phyloP scores from a whole-genome alignment of 2,888 invertebrate genomes.

The Melolontha melolontha region DNA sequence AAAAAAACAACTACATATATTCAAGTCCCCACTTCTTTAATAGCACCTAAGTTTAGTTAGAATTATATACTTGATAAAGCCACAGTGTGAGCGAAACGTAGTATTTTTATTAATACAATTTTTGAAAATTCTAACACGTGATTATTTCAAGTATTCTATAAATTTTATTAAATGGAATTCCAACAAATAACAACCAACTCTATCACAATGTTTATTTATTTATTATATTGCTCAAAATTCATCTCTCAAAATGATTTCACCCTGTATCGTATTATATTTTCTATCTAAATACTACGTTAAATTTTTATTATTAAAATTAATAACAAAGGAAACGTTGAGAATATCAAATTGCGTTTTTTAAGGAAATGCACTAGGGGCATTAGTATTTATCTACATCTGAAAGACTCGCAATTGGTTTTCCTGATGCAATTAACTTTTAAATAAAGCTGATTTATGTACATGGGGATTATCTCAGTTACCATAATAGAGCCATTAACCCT shows the following conservation, averaged over 20 bases:
- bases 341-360: conserved; percentile 8
- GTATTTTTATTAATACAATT: too few relatives aligned
- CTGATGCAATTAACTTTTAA: conserved; percentile 45
- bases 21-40: too few relatives aligned
- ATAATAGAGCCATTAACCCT: conserved; percentile 46
- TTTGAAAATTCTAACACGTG: too few relatives aligned
- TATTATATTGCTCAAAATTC: background rate
- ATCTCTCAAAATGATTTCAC: background rate
- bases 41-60: too few relatives aligned
- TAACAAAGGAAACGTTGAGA: background rate
- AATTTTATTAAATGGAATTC: too few relatives aligned
- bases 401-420: conserved; percentile 38
- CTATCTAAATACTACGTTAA: too few relatives aligned
- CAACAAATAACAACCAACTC: too few relatives aligned
- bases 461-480: conserved; percentile 43
- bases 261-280: too few relatives aligned
- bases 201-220: background rate
- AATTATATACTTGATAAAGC: too few relatives aligned
- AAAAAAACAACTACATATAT: too few relatives aligned
- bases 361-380: conserved; percentile 3
- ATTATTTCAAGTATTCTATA: too few relatives aligned
- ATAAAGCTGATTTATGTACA: conserved; percentile 41
- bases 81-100: too few relatives aligned
- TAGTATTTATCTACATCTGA: conserved; percentile 37
- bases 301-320: background rate